These are phyloP conservation scores for Spondyliosoma cantharus DNA, from an alignment of 2,797 vertebrate genomes.

Conservation along the genomic window DNA sequence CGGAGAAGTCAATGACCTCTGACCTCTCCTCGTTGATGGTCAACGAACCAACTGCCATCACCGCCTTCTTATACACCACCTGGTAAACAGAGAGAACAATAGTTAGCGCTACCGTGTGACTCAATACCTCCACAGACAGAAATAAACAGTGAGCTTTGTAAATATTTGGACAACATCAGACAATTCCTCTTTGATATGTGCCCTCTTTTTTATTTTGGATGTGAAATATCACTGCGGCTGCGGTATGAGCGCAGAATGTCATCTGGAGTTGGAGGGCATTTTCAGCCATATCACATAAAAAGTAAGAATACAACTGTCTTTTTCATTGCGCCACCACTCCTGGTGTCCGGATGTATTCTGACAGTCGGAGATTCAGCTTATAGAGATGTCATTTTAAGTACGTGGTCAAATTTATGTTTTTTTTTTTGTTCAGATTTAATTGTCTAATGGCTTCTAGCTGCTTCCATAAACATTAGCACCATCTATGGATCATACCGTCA, in stretches of 20 bases:
- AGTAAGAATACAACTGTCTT: constrained; percentile 60
- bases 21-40: constrained; percentile 98
- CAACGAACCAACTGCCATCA: constrained; percentile 96
- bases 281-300: constrained; percentile 52
- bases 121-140: constrained; percentile 12
- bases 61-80: constrained; percentile 95
- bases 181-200: constrained; percentile 18
- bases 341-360: constrained; percentile 39
- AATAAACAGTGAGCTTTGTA: constrained; percentile 32
- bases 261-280: constrained; percentile 60
- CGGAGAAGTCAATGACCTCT: constrained; percentile 96
- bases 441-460: constrained; percentile 7
- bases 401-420: constrained; percentile 22
- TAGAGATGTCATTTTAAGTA: constrained; percentile 39
- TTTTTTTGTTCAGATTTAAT: constrained; percentile 27
- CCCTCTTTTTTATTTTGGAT: constrained; percentile 31
- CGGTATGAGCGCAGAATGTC: constrained; percentile 58
- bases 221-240: constrained; percentile 58
- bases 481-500: constrained; percentile 42
- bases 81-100: constrained; percentile 64
- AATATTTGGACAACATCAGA: constrained; percentile 56
- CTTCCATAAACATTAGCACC: constrained; percentile 12
- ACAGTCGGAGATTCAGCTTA: constrained; percentile 48
- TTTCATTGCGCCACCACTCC: constrained; percentile 42
- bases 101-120: constrained; percentile 13